phyloP scores from a whole-genome alignment of 2,797 vertebrate genomes.

The Buphagus erythrorhynchus region DNA sequence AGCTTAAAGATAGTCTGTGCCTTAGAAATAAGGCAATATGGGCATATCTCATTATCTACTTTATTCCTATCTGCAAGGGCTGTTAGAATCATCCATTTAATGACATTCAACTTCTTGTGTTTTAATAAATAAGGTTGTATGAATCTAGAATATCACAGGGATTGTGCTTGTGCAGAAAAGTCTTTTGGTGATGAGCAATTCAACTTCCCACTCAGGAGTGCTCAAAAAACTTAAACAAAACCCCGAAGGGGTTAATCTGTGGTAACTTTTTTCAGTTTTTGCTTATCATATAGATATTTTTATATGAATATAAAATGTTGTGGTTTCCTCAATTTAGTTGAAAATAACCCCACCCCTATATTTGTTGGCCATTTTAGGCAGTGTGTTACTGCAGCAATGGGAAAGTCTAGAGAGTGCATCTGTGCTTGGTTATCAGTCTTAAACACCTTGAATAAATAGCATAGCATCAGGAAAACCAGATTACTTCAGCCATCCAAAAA shows the following conservation, averaged over 20 bases:
- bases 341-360: not conserved
- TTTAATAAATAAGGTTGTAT: constrained; percentile 55
- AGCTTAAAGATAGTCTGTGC: constrained; percentile 40
- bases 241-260: constrained; percentile 15
- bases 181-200: constrained; percentile 33
- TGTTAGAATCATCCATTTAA: constrained; percentile 63
- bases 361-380: not conserved
- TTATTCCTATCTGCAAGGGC: constrained; percentile 59
- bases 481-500: constrained; percentile 10
- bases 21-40: constrained; percentile 37
- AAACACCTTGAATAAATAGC: constrained; percentile 53
- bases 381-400: not conserved
- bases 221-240: constrained; percentile 59
- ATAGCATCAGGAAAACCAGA: constrained; percentile 1
- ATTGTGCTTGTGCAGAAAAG: not conserved
- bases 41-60: constrained; percentile 60
- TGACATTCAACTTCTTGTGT: constrained; percentile 48
- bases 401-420: constrained; percentile 36
- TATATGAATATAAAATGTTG: not conserved
- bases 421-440: constrained; percentile 45
- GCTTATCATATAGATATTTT: constrained; percentile 23
- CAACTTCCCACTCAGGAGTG: not conserved
- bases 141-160: constrained; percentile 49
- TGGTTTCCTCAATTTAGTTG: constrained; percentile 9
- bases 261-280: not conserved